A percentile compares a stretch with the other conserved stretches of the same genome.
Conservation (phyloP, 2,888 invertebrate genomes). For the Drosophila melanosoma region DNA sequence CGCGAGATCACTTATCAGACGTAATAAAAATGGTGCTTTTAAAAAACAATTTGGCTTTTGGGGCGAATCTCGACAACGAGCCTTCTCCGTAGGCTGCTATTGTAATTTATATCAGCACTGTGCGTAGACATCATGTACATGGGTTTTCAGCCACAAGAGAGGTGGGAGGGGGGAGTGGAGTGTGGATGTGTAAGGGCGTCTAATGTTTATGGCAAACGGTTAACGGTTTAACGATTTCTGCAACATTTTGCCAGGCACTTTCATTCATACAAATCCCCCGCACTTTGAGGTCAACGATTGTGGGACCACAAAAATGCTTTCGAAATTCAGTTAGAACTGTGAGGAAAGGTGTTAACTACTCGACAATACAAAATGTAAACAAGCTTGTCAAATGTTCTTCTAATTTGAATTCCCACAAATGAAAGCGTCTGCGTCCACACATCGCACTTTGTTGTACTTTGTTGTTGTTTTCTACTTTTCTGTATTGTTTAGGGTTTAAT, state of each 20-base stretch:
- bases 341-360: constrained; percentile 66
- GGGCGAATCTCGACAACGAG: constrained; percentile 48
- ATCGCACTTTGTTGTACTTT: neutral
- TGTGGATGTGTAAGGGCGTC: constrained; percentile 36
- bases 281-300: constrained; percentile 32
- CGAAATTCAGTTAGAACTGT: constrained; percentile 17
- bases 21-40: constrained; percentile 82
- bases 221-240: constrained; percentile 52
- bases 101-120: constrained; percentile 70
- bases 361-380: constrained; percentile 57
- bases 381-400: constrained; percentile 67
- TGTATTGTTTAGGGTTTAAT: constrained; percentile 73
- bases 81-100: constrained; percentile 52
- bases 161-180: neutral
- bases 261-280: constrained; percentile 26
- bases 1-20: constrained; percentile 81
- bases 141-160: neutral
- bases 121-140: constrained; percentile 50
- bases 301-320: constrained; percentile 10
- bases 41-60: constrained; percentile 83
- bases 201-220: constrained; percentile 49
- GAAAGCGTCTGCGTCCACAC: constrained; percentile 43
- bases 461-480: constrained; percentile 2
- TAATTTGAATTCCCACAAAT: constrained; percentile 73
- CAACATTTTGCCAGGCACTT: constrained; percentile 46